Conservation (phyloP, 2,113 vertebrate genomes). For the Vidua macroura region DNA sequence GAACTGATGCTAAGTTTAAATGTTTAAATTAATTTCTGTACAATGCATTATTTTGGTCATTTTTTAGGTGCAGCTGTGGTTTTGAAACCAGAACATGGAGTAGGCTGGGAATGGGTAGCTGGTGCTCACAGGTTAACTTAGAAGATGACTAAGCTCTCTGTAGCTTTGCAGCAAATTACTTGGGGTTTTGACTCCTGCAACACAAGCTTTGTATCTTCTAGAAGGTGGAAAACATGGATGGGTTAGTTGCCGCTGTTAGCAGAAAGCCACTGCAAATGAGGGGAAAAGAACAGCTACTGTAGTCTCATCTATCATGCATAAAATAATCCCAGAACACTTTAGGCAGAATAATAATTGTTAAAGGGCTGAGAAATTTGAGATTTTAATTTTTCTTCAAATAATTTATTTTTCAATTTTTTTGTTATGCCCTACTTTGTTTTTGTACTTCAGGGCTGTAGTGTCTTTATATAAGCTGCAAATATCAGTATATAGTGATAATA, state of each 20-base stretch:
- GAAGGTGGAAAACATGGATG: neutral
- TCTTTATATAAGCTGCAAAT: neutral
- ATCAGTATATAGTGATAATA: neutral
- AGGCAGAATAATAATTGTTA: neutral
- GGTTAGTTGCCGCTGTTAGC: neutral
- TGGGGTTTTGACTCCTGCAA: neutral
- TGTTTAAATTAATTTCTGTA: neutral
- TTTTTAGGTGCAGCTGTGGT: neutral
- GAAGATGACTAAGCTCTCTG: neutral
- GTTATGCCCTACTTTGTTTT: neutral
- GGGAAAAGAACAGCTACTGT: neutral
- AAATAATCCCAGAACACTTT: neutral
- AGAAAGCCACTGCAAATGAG: neutral
- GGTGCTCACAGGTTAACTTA: neutral
- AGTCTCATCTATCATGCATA: neutral
- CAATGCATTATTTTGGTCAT: neutral
- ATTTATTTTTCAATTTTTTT: neutral
- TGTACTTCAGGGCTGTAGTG: neutral
- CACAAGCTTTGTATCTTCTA: neutral
- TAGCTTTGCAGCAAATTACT: neutral
- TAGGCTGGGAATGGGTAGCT: neutral
- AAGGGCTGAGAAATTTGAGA: neutral
- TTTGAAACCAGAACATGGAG: neutral
- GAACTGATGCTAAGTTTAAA: neutral
- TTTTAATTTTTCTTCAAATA: neutral